Conservation (phyloP, 2,888 invertebrate species). For the Ormia ochracea region DNA sequence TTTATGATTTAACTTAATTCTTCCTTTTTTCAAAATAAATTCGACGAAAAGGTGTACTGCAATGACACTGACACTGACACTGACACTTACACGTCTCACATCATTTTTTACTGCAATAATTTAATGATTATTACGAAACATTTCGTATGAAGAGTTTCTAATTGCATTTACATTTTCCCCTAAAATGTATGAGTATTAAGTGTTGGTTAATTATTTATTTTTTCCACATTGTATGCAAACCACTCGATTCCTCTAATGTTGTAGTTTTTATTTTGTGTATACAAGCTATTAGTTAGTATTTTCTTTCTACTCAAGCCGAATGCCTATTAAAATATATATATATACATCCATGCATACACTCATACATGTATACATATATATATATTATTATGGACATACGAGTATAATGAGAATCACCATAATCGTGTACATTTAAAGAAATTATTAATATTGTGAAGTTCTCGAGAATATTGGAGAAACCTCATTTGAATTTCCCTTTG, state of each 20-base stretch:
- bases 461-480: too few species aligned
- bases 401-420: too few species aligned
- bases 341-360: not conserved
- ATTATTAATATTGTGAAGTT: too few species aligned
- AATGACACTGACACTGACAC: not conserved
- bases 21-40: not conserved
- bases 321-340: not conserved
- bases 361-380: not conserved
- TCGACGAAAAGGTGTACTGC: not conserved
- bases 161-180: not conserved
- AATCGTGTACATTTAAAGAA: too few species aligned
- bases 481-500: too few species aligned
- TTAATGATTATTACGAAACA: slow-evolving; percentile 1
- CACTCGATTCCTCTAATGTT: too few species aligned
- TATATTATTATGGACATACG: too few species aligned
- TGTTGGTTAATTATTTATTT: not conserved
- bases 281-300: not conserved
- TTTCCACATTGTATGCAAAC: not conserved
- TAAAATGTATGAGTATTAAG: not conserved
- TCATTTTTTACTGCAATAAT: not conserved
- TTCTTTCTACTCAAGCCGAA: not conserved
- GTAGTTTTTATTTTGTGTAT: not conserved
- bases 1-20: too few species aligned
- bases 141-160: slow-evolving; percentile 8
- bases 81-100: slow-evolving; percentile 22